phyloP scores from a whole-genome alignment of 2,797 vertebrate species.

The Falco rusticolus region DNA sequence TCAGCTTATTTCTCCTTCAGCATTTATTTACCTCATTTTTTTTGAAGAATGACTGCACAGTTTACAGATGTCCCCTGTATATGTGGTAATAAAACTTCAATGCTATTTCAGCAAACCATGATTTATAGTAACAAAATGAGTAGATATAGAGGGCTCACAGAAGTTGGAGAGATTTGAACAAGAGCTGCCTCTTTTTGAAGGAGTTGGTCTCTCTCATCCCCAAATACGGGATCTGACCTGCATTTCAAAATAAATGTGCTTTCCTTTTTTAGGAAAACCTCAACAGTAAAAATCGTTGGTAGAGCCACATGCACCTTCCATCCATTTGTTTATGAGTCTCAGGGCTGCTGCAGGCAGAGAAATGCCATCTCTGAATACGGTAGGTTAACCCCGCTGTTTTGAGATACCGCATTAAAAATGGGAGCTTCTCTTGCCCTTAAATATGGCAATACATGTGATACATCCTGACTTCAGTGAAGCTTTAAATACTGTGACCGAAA shows the following conservation, averaged over 20 bases:
- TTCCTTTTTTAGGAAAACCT: background rate
- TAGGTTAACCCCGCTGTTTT: background rate
- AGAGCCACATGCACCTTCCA: background rate
- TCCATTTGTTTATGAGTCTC: background rate
- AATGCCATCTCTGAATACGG: background rate
- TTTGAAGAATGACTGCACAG: background rate
- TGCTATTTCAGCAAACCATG: background rate
- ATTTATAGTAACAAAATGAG: background rate
- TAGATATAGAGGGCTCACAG: background rate
- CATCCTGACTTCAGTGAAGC: background rate
- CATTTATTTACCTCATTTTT: background rate
- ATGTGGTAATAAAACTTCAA: background rate
- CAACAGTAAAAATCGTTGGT: background rate
- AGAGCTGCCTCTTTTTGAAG: background rate
- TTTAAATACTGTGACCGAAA: constrained; percentile 17
- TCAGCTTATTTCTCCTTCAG: background rate
- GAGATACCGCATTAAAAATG: background rate
- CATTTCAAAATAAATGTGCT: background rate
- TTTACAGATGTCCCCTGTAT: background rate
- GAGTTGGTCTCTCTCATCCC: background rate
- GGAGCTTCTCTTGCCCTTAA: background rate
- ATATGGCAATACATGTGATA: background rate
- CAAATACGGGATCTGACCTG: background rate
- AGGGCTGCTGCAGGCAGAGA: background rate
- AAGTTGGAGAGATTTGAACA: background rate